These are phyloP conservation scores for Podarcis raffonei DNA, from an alignment of 2,113 vertebrate genomes.

Conservation along the genomic window DNA sequence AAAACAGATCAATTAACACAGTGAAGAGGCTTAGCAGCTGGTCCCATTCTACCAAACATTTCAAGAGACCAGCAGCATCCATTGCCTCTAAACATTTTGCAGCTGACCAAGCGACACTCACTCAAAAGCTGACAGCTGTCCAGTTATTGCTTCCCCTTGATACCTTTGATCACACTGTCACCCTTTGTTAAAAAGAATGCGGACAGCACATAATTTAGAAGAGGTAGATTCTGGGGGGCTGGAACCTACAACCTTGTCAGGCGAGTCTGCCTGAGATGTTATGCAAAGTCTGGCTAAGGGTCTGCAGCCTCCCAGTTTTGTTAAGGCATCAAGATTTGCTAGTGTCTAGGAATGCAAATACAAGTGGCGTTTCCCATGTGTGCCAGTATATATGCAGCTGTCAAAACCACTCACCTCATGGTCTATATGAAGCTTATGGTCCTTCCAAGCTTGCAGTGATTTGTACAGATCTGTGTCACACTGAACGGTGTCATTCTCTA, in stretches of 20 bases:
- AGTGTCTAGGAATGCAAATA: background rate
- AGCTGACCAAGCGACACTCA: too few relatives aligned
- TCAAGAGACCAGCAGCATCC: background rate
- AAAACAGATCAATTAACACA: background rate
- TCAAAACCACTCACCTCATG: constrained; percentile 84
- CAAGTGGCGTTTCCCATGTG: background rate
- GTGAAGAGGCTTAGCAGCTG: background rate
- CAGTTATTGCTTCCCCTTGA: background rate
- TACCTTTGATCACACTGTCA: background rate
- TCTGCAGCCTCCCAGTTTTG: background rate
- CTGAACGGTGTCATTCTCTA: constrained; percentile 93
- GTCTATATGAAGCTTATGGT: constrained; percentile 96
- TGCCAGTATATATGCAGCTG: rapidly evolving
- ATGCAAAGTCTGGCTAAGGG: background rate
- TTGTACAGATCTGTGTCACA: constrained; percentile 93
- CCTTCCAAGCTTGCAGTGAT: constrained; percentile 96
- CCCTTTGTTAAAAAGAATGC: background rate
- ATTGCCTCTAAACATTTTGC: background rate
- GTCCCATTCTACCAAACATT: background rate
- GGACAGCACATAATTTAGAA: background rate
- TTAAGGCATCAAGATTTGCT: background rate
- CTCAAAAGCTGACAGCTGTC: background rate
- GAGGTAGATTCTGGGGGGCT: background rate
- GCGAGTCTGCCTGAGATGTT: background rate
- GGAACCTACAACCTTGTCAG: background rate